A percentile compares a stretch with the other conserved stretches of the same genome.
Evolutionary conservation across 2,797 vertebrate species (phyloP).

Genomic region (Sus cebifrons): DNA sequence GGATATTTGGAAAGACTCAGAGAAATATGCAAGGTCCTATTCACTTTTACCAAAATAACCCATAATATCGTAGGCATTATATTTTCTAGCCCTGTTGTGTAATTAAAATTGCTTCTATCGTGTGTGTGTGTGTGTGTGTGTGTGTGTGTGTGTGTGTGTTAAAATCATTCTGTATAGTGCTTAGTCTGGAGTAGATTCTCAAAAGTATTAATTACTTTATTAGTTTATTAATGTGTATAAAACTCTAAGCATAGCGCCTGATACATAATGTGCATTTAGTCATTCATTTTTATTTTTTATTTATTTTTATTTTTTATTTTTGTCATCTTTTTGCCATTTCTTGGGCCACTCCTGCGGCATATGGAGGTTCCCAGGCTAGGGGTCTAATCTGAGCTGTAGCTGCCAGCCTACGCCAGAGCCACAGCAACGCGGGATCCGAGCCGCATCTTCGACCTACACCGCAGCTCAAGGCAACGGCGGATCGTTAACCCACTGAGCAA

Average conservation of each 20-base stretch:
- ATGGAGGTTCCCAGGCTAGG: too few species aligned
- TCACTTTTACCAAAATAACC: slow-evolving; percentile 52
- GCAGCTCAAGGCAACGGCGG: too few species aligned
- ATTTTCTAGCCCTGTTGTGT: slow-evolving; percentile 45
- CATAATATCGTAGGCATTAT: slow-evolving; percentile 38
- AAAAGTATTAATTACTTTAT: not conserved
- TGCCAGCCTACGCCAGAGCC: too few species aligned
- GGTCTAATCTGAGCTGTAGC: too few species aligned
- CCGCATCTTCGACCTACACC: too few species aligned
- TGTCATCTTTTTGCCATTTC: too few species aligned
- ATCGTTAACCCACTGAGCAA: too few species aligned
- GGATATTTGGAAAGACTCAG: slow-evolving; percentile 60
- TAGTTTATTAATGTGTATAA: slow-evolving; percentile 33
- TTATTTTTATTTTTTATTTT: too few species aligned
- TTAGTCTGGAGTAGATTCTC: slow-evolving; percentile 16
- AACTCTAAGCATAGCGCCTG: not conserved
- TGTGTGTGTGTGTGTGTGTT: not conserved
- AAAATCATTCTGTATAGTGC: not conserved
- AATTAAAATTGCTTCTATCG: slow-evolving; percentile 47
- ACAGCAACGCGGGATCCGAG: too few species aligned
- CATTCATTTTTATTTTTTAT: not conserved
- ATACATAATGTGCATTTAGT: not conserved
- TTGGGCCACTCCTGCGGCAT: too few species aligned
- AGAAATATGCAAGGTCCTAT: slow-evolving; percentile 58
- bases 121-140: not conserved